A percentile compares a stretch with the other conserved stretches of the same genome.
These are phyloP conservation scores for Drosophila fulvimacula DNA, from an alignment of 2,888 invertebrate genomes.

Conservation along the genomic window DNA sequence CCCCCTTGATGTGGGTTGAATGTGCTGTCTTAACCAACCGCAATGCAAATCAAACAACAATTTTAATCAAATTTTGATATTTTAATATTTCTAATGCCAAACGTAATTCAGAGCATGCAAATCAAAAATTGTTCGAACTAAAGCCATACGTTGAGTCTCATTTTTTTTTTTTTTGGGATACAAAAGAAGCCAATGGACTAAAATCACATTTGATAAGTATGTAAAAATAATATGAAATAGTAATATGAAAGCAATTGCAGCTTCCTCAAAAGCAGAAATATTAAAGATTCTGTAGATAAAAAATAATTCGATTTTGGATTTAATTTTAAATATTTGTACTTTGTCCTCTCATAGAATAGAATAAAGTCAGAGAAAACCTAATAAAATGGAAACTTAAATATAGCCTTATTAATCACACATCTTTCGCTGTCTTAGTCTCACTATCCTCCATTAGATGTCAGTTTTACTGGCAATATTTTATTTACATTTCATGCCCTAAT, in stretches of 20 bases:
- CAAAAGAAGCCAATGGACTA: neutral
- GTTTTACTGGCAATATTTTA: slow-evolving; percentile 2
- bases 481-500: neutral
- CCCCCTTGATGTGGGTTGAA: slow-evolving; percentile 32
- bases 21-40: neutral
- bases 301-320: neutral
- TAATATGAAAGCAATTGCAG: neutral
- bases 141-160: neutral
- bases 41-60: neutral
- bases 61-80: slow-evolving; percentile 4
- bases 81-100: slow-evolving; percentile 14
- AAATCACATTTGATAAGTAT: neutral
- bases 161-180: neutral
- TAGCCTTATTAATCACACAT: neutral
- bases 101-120: neutral
- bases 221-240: neutral
- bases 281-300: neutral
- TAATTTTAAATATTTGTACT: neutral
- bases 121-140: neutral
- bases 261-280: neutral
- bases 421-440: neutral
- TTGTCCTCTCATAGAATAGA: neutral
- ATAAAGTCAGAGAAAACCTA: neutral
- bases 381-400: neutral
- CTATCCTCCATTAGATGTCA: neutral